phyloP scores from a whole-genome alignment of 2,888 invertebrate genomes.

The Pandemis heparana region DNA sequence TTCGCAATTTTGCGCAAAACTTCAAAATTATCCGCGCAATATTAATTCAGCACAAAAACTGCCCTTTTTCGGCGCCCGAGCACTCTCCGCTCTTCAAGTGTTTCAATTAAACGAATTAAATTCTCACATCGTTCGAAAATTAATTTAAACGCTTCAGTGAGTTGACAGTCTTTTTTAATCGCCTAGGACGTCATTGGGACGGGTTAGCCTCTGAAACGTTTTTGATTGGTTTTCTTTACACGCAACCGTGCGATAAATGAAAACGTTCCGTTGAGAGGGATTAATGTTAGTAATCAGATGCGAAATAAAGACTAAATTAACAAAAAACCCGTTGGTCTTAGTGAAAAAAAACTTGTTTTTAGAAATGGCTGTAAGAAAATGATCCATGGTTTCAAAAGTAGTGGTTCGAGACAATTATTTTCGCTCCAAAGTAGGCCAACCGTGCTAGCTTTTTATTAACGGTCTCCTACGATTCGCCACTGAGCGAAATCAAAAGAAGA shows the following conservation, averaged over 20 bases:
- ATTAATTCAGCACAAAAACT: slow-evolving; percentile 57
- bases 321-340: neutral
- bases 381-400: neutral
- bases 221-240: slow-evolving; percentile 29
- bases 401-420: slow-evolving; percentile 8
- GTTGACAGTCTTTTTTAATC: slow-evolving; percentile 29
- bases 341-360: neutral
- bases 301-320: neutral
- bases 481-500: slow-evolving; percentile 19
- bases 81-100: slow-evolving; percentile 50
- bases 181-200: slow-evolving; percentile 10
- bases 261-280: slow-evolving; percentile 1
- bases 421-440: neutral
- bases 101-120: slow-evolving; percentile 66
- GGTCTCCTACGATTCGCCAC: neutral
- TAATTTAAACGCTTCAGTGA: slow-evolving; percentile 42
- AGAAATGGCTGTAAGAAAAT: neutral
- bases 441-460: slow-evolving; percentile 21
- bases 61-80: slow-evolving; percentile 45
- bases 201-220: slow-evolving; percentile 1
- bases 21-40: slow-evolving; percentile 46
- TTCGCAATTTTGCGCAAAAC: slow-evolving; percentile 42
- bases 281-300: neutral
- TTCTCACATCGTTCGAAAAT: slow-evolving; percentile 53
- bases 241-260: slow-evolving; percentile 27